Evolutionary conservation across 2,888 invertebrate genomes (phyloP).

Genomic region (Notodonta ziczac): DNA sequence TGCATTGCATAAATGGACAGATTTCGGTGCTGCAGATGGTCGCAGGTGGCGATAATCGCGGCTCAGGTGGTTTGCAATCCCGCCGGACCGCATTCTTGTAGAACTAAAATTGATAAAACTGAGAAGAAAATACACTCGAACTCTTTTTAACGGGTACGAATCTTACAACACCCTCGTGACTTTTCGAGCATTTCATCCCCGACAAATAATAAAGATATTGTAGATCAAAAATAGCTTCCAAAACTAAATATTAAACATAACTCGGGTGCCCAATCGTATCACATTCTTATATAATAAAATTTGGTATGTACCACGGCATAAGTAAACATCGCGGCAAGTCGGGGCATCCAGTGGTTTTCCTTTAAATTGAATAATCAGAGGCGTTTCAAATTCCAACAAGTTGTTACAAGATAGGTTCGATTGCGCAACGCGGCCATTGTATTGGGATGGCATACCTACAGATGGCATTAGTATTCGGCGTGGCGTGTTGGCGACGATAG

Average conservation of each 20-base stretch:
- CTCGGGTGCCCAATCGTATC: background rate
- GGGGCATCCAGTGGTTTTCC: conserved; percentile 41
- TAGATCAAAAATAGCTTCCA: no score
- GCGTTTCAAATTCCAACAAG: conserved; percentile 53
- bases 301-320: conserved; percentile 10
- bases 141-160: no score
- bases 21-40: conserved; percentile 27
- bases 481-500: conserved; percentile 47
- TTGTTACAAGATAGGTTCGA: conserved; percentile 40
- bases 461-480: conserved; percentile 50
- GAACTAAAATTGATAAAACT: no score
- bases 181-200: no score
- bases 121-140: no score
- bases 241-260: no score
- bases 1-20: conserved; percentile 30
- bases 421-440: conserved; percentile 56
- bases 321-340: conserved; percentile 26
- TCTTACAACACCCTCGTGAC: no score
- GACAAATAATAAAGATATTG: no score
- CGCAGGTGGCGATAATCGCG: conserved; percentile 17
- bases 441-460: conserved; percentile 52
- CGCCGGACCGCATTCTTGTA: conserved; percentile 13
- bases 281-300: conserved; percentile 2
- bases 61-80: conserved; percentile 3
- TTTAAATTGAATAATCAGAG: conserved; percentile 42